A percentile compares a stretch with the other conserved stretches of the same genome.
Conservation (phyloP, 2,113 vertebrate species). For the Saimiri boliviensis region DNA sequence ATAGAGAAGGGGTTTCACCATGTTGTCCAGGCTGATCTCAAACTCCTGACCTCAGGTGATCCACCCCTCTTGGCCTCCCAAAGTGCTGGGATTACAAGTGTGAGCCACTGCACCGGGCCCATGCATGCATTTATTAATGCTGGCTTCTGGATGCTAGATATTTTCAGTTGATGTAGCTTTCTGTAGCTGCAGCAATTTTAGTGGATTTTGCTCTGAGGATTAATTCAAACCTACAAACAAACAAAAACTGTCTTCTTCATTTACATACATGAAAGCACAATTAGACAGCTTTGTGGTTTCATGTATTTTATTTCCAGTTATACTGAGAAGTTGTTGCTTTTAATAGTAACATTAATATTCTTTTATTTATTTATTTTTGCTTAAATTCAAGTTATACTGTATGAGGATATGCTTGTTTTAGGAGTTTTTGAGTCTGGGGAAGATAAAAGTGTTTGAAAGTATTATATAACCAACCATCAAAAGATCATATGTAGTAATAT, state of each 20-base stretch:
- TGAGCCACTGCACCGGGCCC: neutral
- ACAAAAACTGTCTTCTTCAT: neutral
- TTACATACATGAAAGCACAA: constrained; percentile 36
- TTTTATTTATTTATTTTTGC: neutral
- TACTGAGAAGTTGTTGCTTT: constrained; percentile 44
- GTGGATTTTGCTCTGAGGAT: neutral
- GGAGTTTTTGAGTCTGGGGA: neutral
- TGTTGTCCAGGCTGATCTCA: neutral
- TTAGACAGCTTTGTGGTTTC: neutral
- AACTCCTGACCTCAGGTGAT: neutral
- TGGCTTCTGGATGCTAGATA: neutral
- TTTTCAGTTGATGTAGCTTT: neutral
- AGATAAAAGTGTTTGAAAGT: constrained; percentile 7
- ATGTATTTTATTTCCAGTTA: constrained; percentile 34
- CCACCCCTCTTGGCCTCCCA: neutral
- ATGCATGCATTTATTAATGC: neutral
- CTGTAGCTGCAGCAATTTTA: neutral
- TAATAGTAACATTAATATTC: constrained; percentile 40
- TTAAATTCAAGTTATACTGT: constrained; percentile 41
- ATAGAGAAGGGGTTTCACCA: neutral
- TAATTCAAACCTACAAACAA: constrained; percentile 5
- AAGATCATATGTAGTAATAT: constrained; percentile 30
- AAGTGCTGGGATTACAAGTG: neutral
- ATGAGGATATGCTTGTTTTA: neutral
- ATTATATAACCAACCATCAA: neutral